Evolutionary conservation across 2,888 invertebrate genomes (phyloP).

Genomic region (Drosophila yooni): DNA sequence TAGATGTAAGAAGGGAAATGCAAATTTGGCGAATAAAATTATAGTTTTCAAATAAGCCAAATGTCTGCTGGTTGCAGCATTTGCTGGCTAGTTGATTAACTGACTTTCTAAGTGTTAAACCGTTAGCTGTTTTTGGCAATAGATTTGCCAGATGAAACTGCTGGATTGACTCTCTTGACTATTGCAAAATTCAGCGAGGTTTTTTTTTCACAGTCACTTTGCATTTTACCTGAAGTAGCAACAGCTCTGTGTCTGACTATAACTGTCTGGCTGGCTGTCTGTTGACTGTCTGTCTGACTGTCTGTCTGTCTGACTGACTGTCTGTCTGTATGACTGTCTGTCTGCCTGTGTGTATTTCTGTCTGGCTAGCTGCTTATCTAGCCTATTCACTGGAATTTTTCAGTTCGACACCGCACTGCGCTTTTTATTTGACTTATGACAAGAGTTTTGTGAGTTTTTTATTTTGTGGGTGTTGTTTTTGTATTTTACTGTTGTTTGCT

Average conservation of each 20-base stretch:
- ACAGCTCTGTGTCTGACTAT: conserved; percentile 12
- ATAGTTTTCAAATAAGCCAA: neutral
- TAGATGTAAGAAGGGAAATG: neutral
- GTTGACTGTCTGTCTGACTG: neutral
- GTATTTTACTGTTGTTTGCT: conserved; percentile 45
- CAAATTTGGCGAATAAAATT: neutral
- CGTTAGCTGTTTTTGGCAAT: neutral
- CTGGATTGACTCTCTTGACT: neutral
- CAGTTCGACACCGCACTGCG: conserved; percentile 49
- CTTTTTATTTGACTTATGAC: conserved; percentile 81
- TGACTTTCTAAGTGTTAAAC: neutral
- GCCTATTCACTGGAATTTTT: conserved; percentile 68
- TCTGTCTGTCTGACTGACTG: conserved; percentile 3
- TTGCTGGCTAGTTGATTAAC: neutral
- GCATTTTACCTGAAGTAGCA: conserved; percentile 16
- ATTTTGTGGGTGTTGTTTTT: conserved; percentile 20
- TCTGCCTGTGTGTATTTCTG: neutral
- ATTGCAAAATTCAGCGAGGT: neutral
- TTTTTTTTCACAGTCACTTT: neutral
- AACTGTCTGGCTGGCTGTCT: neutral
- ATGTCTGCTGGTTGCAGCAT: neutral
- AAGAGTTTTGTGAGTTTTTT: conserved; percentile 49
- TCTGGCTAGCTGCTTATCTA: conserved; percentile 65
- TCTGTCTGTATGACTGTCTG: neutral
- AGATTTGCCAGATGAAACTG: neutral